Base-by-base conservation (phyloP, 2,888 invertebrate species). In the Drosophila cognata region DNA sequence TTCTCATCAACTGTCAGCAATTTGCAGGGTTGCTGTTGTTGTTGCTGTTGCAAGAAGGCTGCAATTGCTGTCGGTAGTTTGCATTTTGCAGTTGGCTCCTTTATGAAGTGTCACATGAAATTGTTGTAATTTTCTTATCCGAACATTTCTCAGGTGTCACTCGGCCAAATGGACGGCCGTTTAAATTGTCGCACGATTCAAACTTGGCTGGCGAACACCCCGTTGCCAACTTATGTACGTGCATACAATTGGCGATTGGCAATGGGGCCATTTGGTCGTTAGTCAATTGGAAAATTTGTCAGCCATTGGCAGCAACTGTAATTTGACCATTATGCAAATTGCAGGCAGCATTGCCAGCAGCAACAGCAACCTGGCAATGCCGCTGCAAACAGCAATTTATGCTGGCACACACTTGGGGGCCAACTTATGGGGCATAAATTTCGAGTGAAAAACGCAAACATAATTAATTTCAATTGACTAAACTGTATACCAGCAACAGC, bases 41-140 rank as follows among this genome's bases (percentile, higher is more conserved):
- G 48, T 16, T 31, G 55, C 21, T 50, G 46, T 33, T 51, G 36
- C 28, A 29, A 38, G 28, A n/a, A n/a, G 38, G 29, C 56, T 31
- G 57, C 57, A 38, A 58, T 43, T 66, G 61, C 41, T 21, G 43
- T 25, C 41, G 46, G 58, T 35, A 10, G 29, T 51, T 52, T 33
- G 61, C 53, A 21, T 11, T 56, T 43, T 67, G 69, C 53, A 53
- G 41, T n/a, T 53, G 35, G 35, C 51, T 41, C 41, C 21, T 67
- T 77, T 81, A 76, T 77, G 68, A 85, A 89, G 90, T 88, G 88
- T 91, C 88, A 88, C 86, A 79, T 78, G 90, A 91, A 84, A 91
- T 88, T 88, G 46, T 89, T 74, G 91, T 79, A 91, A 88, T 88
- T 91, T 88, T 91, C 91, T 67, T 70, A 91, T 89, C 90, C 76